A percentile compares a stretch with the other conserved stretches of the same genome.
Conservation (phyloP, 2,888 invertebrate species). For the Pocota personata region DNA sequence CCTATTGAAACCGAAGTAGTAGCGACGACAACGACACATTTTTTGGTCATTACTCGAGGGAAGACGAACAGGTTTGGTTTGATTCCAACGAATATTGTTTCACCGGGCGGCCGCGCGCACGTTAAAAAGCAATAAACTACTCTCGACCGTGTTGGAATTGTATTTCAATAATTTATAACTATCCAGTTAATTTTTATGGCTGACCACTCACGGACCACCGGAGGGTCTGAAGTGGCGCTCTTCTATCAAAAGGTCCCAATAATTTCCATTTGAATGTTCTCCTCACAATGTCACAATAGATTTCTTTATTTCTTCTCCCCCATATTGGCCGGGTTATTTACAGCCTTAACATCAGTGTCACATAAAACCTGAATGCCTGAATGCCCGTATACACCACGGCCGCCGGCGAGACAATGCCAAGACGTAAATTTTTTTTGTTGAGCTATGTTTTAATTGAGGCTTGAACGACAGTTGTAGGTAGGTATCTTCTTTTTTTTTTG, state of each 20-base stretch:
- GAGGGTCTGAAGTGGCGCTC: slow-evolving; percentile 70
- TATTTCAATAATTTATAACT: slow-evolving; percentile 74
- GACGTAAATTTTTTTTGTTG: slow-evolving; percentile 62
- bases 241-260: slow-evolving; percentile 72
- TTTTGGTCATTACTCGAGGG: slow-evolving; percentile 9
- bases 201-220: slow-evolving; percentile 66
- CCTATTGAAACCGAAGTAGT: slow-evolving; percentile 16
- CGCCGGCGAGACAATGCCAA: slow-evolving; percentile 56
- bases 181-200: slow-evolving; percentile 71
- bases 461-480: neutral
- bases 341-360: slow-evolving; percentile 72
- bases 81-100: slow-evolving; percentile 62
- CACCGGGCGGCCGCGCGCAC: slow-evolving; percentile 54
- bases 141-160: slow-evolving; percentile 72
- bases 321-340: slow-evolving; percentile 67
- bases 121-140: slow-evolving; percentile 74
- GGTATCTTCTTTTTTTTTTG: slow-evolving; percentile 50
- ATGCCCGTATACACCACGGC: slow-evolving; percentile 49
- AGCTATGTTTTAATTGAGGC: slow-evolving; percentile 72
- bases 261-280: slow-evolving; percentile 72
- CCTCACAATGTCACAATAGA: slow-evolving; percentile 72
- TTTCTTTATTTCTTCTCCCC: slow-evolving; percentile 72
- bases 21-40: slow-evolving; percentile 20
- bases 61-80: slow-evolving; percentile 59
- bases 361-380: slow-evolving; percentile 70